These are phyloP conservation scores for Poeciliopsis infans DNA, from an alignment of 2,797 vertebrate species.

Conservation along the genomic window DNA sequence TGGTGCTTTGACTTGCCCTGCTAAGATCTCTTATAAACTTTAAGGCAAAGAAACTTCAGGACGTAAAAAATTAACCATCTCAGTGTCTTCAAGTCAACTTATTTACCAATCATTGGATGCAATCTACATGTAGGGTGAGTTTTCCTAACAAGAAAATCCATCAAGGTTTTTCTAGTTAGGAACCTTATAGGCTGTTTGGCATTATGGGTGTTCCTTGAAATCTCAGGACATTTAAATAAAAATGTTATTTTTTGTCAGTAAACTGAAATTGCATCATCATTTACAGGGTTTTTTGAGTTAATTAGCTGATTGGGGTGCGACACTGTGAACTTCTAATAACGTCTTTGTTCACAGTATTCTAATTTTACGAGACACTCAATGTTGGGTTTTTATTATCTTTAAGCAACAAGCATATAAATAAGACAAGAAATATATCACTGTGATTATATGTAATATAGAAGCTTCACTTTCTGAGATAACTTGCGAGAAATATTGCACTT, in stretches of 20 bases:
- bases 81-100: background rate
- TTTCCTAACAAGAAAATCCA: too few relatives aligned
- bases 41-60: conserved; percentile 26
- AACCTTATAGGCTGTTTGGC: background rate
- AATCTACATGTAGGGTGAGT: background rate
- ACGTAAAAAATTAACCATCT: background rate
- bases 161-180: background rate
- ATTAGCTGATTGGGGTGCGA: too few relatives aligned
- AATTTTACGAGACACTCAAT: too few relatives aligned
- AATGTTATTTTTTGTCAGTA: background rate
- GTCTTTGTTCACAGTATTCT: too few relatives aligned
- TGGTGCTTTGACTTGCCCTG: conserved; percentile 53
- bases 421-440: too few relatives aligned
- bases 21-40: conserved; percentile 51
- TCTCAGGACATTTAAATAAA: background rate
- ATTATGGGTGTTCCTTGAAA: background rate
- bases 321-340: too few relatives aligned
- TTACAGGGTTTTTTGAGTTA: too few relatives aligned
- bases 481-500: background rate
- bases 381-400: too few relatives aligned
- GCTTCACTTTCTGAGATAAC: background rate
- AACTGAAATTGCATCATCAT: background rate
- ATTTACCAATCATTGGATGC: background rate
- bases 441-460: background rate
- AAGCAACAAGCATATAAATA: too few relatives aligned